Evolutionary conservation across 2,113 vertebrate genomes (phyloP).

Genomic region (Phoenicopterus ruber): DNA sequence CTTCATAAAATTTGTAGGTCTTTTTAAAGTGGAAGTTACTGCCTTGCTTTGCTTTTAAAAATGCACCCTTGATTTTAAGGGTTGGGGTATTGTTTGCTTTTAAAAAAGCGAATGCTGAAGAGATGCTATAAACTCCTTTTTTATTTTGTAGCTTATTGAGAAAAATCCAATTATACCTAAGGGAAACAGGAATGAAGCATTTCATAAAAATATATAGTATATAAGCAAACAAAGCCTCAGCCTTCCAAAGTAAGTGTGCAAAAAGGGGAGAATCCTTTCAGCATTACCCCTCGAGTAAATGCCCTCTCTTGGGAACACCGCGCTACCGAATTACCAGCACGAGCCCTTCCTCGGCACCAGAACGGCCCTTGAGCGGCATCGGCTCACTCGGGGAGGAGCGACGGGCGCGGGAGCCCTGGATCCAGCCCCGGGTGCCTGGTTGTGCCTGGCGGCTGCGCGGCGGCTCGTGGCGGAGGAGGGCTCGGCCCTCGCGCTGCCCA

Average conservation of each 20-base stretch:
- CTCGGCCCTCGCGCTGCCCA: background rate
- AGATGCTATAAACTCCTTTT: background rate
- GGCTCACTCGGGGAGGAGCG: accelerated
- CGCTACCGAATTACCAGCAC: accelerated
- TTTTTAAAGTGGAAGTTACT: constrained; percentile 35
- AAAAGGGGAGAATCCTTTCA: background rate
- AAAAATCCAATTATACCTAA: constrained; percentile 6
- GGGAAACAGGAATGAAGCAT: constrained; percentile 2
- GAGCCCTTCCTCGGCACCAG: background rate
- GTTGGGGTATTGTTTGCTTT: background rate
- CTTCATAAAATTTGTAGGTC: constrained; percentile 19
- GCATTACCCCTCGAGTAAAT: background rate
- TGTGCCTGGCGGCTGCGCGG: background rate
- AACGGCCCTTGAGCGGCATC: accelerated
- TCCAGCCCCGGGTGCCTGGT: background rate
- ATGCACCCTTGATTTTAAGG: background rate
- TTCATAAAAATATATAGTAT: background rate
- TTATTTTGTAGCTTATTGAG: constrained; percentile 16
- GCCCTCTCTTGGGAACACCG: background rate
- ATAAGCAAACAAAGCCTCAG: background rate
- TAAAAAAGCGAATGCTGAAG: background rate
- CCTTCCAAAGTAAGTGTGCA: background rate
- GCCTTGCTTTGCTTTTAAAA: constrained; percentile 3
- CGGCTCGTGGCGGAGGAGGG: background rate
- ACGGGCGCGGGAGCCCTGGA: accelerated